Base-by-base conservation (phyloP, 2,888 invertebrate species). In the Charanyca ferruginea region DNA sequence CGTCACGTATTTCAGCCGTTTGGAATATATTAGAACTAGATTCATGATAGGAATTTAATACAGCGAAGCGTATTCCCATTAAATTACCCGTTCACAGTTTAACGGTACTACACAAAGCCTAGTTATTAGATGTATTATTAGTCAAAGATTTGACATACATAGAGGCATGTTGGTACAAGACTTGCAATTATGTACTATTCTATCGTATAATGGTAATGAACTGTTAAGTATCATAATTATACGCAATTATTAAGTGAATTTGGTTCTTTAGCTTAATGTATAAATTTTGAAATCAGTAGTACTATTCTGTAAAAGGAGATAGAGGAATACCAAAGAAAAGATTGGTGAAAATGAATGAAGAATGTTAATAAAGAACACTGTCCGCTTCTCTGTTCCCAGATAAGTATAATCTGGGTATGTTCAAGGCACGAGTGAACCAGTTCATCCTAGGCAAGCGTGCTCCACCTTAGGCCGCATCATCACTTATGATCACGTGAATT, bases 41-140 rank as follows among this genome's bases (percentile, higher is more conserved):
- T 32, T 32, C 52, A 28, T 49, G 57, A 70, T 73, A 49, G 72
- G 62, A 76, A 70, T 73, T 58, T 63, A 70, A 73, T 76, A 73
- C 41, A 16, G 44, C 7, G 9, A 8, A 57, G 44, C 70, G 22
- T 41, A 58, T 58, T 49, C 3, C 44, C n/a, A 53, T 69, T 62
- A 57, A 57, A 76, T 69, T 53, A 49, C 44, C 22, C 18, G n/a
- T 62, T 76, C 35, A 54, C 48, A 42, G 16, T 53, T 32, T 61
- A 38, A 57, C 47, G 4, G 32, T 52, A 68, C 61, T 55, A 47
- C 13, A 52, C 11, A 49, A 13, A 35, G 35, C 18, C 42, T 44
- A 55, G 20, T 45, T 51, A 11, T 8, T 28, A 32, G 3, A 9
- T 18, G 38, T 25, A 55, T n/a, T 55, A 45, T 32, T 49, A 42